Evolutionary conservation across 2,113 vertebrate species (phyloP), one percentile per base, ranked within the genome.

Genomic region (Xiphophorus maculatus): DNA sequence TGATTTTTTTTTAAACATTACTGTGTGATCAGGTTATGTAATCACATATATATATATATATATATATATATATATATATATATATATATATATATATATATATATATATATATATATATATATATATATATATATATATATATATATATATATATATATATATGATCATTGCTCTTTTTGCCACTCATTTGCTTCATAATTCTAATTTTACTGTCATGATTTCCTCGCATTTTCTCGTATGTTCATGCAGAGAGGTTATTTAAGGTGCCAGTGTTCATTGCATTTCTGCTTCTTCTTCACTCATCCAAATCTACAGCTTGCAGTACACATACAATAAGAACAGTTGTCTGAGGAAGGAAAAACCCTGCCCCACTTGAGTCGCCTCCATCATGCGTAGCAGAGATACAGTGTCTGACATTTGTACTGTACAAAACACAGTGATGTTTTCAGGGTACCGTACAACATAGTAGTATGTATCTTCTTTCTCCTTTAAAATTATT

Each of bases 341-440:
- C 61, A 63, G 29, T 40, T 61, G 58, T 80, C 61, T 78, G 78
- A 77, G 79, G 35, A 54, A 63, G 73, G 3, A 68, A 73, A 89
- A 84, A 80, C 69, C 85, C 83, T 75, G 84, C 27, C 81, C 75
- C 25, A 73, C 33, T 87, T 90, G 73, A 71, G 29, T 87, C 68
- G 29, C 80, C 54, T 76, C 72, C 74, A 71, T 83, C 68, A 69
- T 14, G 65, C 33, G 66, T 44, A 6, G 62, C 5, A 63, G 25
- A 76, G 83, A 79, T 30, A 64, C 64, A 51, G 63, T 66, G 80
- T 77, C 74, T 81, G 80, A 77, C 76, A 82, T 74, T 60, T 84
- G 79, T 4, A 61, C 70, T 72, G 69, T 12, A 73, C 27, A 73
- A 3, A n/a, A 51, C 60, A 61, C 30, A 25, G 8, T 0, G 7